Base-by-base conservation (phyloP, 2,888 invertebrate genomes). In the Podabrus alpinus region DNA sequence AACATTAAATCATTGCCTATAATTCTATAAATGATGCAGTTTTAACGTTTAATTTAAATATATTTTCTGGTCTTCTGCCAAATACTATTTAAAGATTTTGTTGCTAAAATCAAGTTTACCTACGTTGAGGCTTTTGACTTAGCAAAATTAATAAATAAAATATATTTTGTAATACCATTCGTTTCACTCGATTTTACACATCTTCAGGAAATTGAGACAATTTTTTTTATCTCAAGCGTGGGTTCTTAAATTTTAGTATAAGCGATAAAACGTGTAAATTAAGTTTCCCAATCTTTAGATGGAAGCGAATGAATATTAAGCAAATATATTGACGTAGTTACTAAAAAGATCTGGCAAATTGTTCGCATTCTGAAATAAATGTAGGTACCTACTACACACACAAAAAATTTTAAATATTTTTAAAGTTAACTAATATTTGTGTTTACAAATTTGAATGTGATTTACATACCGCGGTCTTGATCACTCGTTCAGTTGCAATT, bases 21-120 rank as follows among this genome's bases (percentile, higher is more conserved):
- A 45, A 45, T 45, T 45, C 45, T 45, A 45, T 45, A 45, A 45
- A 45, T 45, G 45, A 45, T 45, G 45, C 45, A 45, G 45, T 45
- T 45, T 45, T 45, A 45, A 45, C 9, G 45, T 45, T 45, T 5
- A 45, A 21, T 68, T 73, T 69, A 72, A 67, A 72, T 72, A 72
- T 68, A 59, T n/a, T 68, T 60, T 21, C 71, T 68, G 74, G 68
- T 13, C 45, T 62, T 68, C 68, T 59, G 74, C 74, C 71, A 71
- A 68, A 24, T 66, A 45, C 61, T 74, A 71, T 74, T 71, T 74
- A 60, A 69, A 24, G 15, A 59, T 21, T 29, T 69, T 59, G 66
- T 29, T 59, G 59, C 66, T 73, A 73, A 73, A 73, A 25, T 66
- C 69, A 68, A 45, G 45, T 45, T 45, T 45, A 45, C 45, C 45